Evolutionary conservation across 2,797 vertebrate species (phyloP), one percentile per base, ranked within the genome.

Genomic region (Sebastes paucispinis): DNA sequence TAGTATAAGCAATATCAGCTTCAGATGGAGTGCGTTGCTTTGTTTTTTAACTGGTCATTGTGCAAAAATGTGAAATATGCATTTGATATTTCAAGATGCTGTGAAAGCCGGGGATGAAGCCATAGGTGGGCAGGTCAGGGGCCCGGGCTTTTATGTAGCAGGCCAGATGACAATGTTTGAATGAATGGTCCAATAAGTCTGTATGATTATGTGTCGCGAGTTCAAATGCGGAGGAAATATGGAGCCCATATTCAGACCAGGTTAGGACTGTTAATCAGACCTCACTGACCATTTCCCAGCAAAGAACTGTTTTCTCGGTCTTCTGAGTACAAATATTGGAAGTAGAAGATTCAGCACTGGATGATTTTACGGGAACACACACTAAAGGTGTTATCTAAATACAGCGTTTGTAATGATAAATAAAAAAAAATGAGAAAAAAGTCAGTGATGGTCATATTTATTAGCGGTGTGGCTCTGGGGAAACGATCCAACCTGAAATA

Each of bases 101-200:
- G 69, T 77, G 77, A 86, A 80, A 88, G 71, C 31, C 4, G 57
- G 34, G 73, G 76, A 85, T 78, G 80, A 65, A 90, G 81, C 62
- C 77, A 69, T 78, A 83, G 90, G 88, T 88, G 88, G 73, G 36
- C 77, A 88, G 92, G 93, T 92, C 90, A 92, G 80, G 68, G 82
- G 85, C 79, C 71, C 6, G 8, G 79, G 75, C 75, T 88, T 93
- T 92, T 91, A 92, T 91, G 91, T 81, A 60, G 74, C 82, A 59
- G 80, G 70, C 77, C 66, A n/a, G 65, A 70, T 86, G 92, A 93
- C 92, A 93, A 88, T 86, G 75, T 75, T 81, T 92, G 90, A 94
- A 91, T 90, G 89, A 93, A 92, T 93, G 90, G 65, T 89, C 83
- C 89, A 94, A 95, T 94, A 93, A 94, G 87, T 73, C 77, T 55